Base-by-base conservation (phyloP, 2,888 invertebrate species). In the Spialia ferax region DNA sequence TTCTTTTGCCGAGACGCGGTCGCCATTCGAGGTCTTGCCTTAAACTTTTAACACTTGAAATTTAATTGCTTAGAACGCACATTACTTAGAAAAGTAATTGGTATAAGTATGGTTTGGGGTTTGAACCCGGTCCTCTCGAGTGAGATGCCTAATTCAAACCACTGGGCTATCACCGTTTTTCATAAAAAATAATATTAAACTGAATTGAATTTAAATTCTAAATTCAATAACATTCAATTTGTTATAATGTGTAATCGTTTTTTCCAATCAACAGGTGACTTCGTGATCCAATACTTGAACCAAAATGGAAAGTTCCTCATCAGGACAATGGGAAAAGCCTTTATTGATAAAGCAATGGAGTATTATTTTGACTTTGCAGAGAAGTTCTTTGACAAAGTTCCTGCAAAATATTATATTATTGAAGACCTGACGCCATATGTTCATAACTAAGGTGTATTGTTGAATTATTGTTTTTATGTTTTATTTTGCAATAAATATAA, bases 371-470 rank as follows among this genome's bases (percentile, higher is more conserved):
- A 35, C 0, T 74, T 79, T 11, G 13, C 75, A 0, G 65, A 73
- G 7, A 75, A 77, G 20, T 81, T 86, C 66, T 82, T 76, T 52
- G 74, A 77, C 1, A 66, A 45, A 0, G 71, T 80, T 6, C 79
- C 86, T 15, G 74, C 82, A 4, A 80, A 73, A n/a, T 11, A 78
- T 11, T 84, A 69, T 60, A 73, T 83, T 2, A 69, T 70, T 20
- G 85, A 87, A 18, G 85, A 86, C 69, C 69, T 84, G 32, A 68
- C 76, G 4, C 74, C 74, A 20, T 83, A 79, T 50, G 63, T 78
- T 5, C 75, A 68, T 65, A 63, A 74, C 10, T 69, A 62, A 23
- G n/a, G n/a, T n/a, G n/a, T n/a, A 1, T 23, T 52, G 52, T 52
- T 23, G 52, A 10, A n/a, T 7, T 22, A 13, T 22, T n/a, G 3